Evolutionary conservation across 35 echinoderm and acorn worm genomes (phyloP).

Genomic region (Apostichopus californicus): DNA sequence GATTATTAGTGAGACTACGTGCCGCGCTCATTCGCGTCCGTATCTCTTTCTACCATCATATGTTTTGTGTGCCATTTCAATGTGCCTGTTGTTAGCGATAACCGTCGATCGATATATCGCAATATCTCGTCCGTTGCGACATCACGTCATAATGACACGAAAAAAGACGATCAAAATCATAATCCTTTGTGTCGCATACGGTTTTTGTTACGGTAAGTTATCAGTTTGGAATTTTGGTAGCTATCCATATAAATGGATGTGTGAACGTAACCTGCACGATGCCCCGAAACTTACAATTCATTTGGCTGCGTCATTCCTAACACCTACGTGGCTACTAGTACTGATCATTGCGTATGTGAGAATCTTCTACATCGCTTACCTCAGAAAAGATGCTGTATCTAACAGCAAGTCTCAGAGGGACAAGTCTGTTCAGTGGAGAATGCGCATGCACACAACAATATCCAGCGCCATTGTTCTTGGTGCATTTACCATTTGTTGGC

Average conservation of each 20-base stretch:
- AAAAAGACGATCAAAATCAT: background rate
- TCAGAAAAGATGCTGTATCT: background rate
- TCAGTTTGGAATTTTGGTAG: constrained; percentile 7
- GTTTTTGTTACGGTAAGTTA: background rate
- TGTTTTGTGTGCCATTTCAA: background rate
- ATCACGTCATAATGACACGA: constrained; percentile 20
- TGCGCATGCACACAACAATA: background rate
- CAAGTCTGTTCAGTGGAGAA: background rate
- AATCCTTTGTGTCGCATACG: background rate
- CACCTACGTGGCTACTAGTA: background rate
- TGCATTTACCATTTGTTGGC: constrained; percentile 1
- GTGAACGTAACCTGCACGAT: constrained; percentile 20
- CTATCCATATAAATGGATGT: constrained; percentile 29
- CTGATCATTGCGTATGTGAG: constrained; percentile 9
- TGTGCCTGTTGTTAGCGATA: background rate
- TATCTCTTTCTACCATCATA: constrained; percentile 33
- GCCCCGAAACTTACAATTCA: background rate
- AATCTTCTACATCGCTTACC: constrained; percentile 33
- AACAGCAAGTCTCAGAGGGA: background rate
- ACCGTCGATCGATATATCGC: constrained; percentile 41
- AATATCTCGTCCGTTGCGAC: constrained; percentile 26
- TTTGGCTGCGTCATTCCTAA: background rate
- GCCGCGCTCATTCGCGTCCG: background rate
- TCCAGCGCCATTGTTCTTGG: constrained; percentile 6
- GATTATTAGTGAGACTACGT: constrained; percentile 15